Evolutionary conservation across 2,888 invertebrate species (phyloP).

Genomic region (Ashinkailepas kermadecensis): DNA sequence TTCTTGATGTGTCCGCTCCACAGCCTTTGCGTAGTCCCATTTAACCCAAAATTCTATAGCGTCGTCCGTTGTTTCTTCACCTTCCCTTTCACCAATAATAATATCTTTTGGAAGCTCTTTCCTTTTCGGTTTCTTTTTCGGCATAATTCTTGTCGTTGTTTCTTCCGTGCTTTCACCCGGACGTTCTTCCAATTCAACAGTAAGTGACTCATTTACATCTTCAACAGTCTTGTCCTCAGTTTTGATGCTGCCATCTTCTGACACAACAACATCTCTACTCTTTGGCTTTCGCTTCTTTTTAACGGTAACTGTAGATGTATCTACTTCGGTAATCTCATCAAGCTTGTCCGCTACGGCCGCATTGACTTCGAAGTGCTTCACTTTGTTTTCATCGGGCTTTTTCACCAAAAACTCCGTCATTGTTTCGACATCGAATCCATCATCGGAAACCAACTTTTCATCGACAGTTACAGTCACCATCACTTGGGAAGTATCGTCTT

Average conservation of each 20-base stretch:
- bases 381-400: neutral
- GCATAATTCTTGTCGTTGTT: neutral
- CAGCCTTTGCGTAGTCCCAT: conserved; percentile 6
- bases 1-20: neutral
- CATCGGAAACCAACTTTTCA: neutral
- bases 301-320: neutral
- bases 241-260: neutral
- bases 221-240: neutral
- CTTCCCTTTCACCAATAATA: neutral
- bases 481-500: neutral
- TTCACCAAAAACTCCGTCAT: neutral
- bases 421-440: neutral
- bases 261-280: neutral
- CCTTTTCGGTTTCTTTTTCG: too few species aligned
- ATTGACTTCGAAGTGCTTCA: neutral
- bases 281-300: neutral
- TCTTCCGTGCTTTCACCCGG: neutral
- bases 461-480: too few species aligned
- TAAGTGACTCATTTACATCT: neutral
- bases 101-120: neutral
- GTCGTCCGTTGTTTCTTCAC: neutral
- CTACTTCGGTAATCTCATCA: neutral
- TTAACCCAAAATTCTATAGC: neutral
- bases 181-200: neutral
- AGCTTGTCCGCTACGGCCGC: neutral